These are phyloP conservation scores for Hypocryptadius cinnamomeus DNA, from an alignment of 2,113 vertebrate species.

Conservation along the genomic window DNA sequence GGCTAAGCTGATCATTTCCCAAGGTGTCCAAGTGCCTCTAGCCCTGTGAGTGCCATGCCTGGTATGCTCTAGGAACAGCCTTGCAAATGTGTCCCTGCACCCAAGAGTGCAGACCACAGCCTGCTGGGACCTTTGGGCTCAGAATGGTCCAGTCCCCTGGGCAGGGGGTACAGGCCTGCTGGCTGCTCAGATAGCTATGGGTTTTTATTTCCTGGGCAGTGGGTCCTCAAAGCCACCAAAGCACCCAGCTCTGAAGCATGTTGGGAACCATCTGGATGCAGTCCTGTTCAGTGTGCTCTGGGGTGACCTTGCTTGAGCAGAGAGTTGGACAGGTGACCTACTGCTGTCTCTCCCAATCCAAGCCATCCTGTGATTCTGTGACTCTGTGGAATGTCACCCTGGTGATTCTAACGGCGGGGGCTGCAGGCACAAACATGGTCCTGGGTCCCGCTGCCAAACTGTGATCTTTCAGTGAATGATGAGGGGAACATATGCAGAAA, in stretches of 20 bases:
- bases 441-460: neutral
- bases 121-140: neutral
- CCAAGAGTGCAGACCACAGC: neutral
- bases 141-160: neutral
- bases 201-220: accelerated
- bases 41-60: accelerated
- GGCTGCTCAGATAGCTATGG: accelerated
- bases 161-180: accelerated
- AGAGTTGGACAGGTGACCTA: too few relatives aligned
- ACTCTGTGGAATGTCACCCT: neutral
- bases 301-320: too few relatives aligned
- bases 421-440: accelerated
- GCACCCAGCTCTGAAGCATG: too few relatives aligned
- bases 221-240: neutral
- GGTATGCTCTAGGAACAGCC: too few relatives aligned
- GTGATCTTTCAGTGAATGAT: accelerated
- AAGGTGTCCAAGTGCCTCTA: neutral
- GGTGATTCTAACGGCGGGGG: too few relatives aligned
- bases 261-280: too few relatives aligned
- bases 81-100: neutral
- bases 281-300: neutral
- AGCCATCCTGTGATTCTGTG: neutral
- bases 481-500: neutral
- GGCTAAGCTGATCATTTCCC: neutral
- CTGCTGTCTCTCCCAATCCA: neutral